Conservation (phyloP, 1,140 invertebrate species). For the Diploscapter pachys region DNA sequence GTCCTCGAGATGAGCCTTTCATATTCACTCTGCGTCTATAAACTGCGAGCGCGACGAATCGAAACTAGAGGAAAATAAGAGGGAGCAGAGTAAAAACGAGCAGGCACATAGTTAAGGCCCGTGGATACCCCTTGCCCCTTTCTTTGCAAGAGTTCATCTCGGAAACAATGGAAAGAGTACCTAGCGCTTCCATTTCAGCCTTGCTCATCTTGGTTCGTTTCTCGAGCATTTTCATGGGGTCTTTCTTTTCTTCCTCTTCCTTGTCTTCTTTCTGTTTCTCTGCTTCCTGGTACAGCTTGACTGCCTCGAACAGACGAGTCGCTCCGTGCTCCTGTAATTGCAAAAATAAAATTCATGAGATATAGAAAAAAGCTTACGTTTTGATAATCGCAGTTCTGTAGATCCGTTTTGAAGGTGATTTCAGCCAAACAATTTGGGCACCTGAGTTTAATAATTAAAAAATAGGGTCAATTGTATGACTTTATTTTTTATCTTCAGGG, state of each 20-base stretch:
- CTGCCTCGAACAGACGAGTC: slow-evolving; percentile 94
- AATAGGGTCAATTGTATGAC: slow-evolving; percentile 6
- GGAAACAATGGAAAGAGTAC: slow-evolving; percentile 16
- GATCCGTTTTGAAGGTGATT: slow-evolving; percentile 95
- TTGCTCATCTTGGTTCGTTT: slow-evolving; percentile 91
- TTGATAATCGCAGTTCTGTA: slow-evolving; percentile 93
- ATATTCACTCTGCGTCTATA: too few relatives aligned
- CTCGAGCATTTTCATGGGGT: slow-evolving; percentile 95
- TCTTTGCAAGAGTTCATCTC: too few relatives aligned
- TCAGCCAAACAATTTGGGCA: slow-evolving; percentile 96
- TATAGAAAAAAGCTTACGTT: slow-evolving; percentile 46
- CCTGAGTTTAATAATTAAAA: slow-evolving; percentile 64
- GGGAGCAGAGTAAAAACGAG: too few relatives aligned
- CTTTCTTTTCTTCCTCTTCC: slow-evolving; percentile 93
- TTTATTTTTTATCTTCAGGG: background rate
- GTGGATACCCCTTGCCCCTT: too few relatives aligned
- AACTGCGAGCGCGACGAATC: too few relatives aligned
- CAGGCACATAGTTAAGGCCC: too few relatives aligned
- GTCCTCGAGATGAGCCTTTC: too few relatives aligned
- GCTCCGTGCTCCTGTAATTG: slow-evolving; percentile 82
- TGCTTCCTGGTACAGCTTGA: slow-evolving; percentile 88
- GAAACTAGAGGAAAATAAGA: too few relatives aligned
- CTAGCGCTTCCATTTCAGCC: slow-evolving; percentile 86
- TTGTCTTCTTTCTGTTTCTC: slow-evolving; percentile 86
- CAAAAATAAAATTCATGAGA: too few relatives aligned